Evolutionary conservation across 2,888 invertebrate genomes (phyloP), one percentile per base, ranked within the genome.

Genomic region (Rhimphoctona megacephalus): DNA sequence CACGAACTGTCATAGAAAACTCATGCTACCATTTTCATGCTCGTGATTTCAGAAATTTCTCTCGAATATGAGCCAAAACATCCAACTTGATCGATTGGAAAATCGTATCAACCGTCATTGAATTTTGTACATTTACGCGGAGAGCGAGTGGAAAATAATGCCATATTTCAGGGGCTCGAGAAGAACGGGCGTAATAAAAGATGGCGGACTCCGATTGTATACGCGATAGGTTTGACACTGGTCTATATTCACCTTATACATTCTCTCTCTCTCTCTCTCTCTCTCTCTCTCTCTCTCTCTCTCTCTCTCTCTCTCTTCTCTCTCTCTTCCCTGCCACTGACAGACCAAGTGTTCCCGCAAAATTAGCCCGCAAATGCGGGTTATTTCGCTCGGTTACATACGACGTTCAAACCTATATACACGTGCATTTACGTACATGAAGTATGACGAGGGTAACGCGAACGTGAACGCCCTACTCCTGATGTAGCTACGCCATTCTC

Each of bases 361-460:
- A 93, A 93, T 93, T 92, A 91, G 89, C 90, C 86, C 90, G 84
- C 90, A 91, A 93, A 92, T 92, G 91, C 92, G 91, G 92, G 91
- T 92, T 93, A 93, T 92, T 93, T 92, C 88, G 91, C 86, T 86
- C 84, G 81, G 86, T 84, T 86, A 86, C 86, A 84, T 84, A 79
- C 78, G 73, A 74, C 78, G 81, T 84, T 87, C 67, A 74, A 83
- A 85, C 79, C 86, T 84, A 83, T 88, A 86, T 73, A 83, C 73
- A 79, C 81, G 79, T 84, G 70, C 33, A 52, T 36, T 61, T 61
- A 36, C 52, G 73, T 77, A 57, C 83, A 36, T 39, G 46, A 33
- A 70, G 66, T n/a, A 86, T 86, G 86, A 86, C 81, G 86, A 86
- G 86, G 84, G 83, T 84, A 86, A 85, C 74, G 76, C 78, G 67